Percentiles rank a stretch among this genome's conserved stretches.
Conservation (phyloP, 2,888 invertebrate species). For the Pinctada fucata region DNA sequence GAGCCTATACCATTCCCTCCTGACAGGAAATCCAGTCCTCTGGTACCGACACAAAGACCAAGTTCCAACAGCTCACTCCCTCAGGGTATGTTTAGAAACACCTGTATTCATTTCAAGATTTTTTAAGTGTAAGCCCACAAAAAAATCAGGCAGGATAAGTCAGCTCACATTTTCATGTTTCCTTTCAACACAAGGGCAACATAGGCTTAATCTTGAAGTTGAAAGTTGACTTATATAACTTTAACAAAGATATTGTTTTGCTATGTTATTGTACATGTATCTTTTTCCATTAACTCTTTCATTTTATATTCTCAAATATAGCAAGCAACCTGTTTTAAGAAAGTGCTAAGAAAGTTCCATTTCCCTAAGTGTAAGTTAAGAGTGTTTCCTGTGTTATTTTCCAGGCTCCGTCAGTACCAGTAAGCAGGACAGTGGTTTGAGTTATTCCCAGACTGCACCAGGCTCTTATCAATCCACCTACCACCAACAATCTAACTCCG, state of each 20-base stretch:
- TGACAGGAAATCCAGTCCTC: conserved; percentile 70
- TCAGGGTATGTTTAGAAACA: conserved; percentile 39
- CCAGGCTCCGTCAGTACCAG: conserved; percentile 48
- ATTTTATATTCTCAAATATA: background rate
- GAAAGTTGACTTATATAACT: too few relatives aligned
- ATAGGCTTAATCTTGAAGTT: too few relatives aligned
- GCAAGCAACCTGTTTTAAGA: too few relatives aligned
- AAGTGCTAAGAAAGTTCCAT: too few relatives aligned
- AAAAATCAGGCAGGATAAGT: too few relatives aligned
- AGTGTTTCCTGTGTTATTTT: conserved; percentile 1
- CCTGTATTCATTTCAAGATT: background rate
- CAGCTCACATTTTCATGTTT: too few relatives aligned
- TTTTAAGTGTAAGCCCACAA: too few relatives aligned
- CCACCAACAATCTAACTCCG: conserved; percentile 17
- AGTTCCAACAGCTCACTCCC: conserved; percentile 45
- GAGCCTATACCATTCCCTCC: conserved; percentile 69
- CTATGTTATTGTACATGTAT: background rate
- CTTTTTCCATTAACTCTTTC: background rate
- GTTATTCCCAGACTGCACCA: conserved; percentile 41
- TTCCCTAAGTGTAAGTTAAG: too few relatives aligned
- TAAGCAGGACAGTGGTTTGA: conserved; percentile 45
- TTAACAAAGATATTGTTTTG: too few relatives aligned
- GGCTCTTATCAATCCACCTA: conserved; percentile 40
- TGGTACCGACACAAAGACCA: conserved; percentile 55
- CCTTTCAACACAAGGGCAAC: too few relatives aligned